Evolutionary conservation across 2,888 invertebrate genomes (phyloP).

Genomic region (Suillia variegata): DNA sequence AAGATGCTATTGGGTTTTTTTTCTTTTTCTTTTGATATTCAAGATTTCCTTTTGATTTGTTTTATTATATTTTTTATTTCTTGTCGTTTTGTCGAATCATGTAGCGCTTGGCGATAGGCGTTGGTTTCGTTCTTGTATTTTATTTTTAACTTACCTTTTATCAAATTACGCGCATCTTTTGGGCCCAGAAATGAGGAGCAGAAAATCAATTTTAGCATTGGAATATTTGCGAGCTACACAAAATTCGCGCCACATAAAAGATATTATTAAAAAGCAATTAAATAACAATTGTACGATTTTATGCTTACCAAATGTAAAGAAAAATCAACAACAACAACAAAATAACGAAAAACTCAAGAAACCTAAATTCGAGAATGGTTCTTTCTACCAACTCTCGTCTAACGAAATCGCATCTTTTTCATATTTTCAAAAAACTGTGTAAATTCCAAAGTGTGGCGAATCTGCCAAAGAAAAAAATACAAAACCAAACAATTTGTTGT

Average conservation of each 20-base stretch:
- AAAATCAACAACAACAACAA: no score
- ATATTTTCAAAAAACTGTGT: constrained; percentile 8
- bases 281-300: constrained; percentile 11
- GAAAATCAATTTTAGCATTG: constrained; percentile 23
- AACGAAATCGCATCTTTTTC: no score
- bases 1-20: background rate
- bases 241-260: constrained; percentile 8
- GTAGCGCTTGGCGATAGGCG: no score
- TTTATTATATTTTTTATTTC: no score
- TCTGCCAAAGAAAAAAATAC: background rate
- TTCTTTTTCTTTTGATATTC: no score
- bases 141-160: background rate
- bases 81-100: no score
- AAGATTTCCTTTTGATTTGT: no score
- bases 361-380: background rate
- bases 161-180: constrained; percentile 11
- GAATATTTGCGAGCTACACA: background rate
- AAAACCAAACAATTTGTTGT: no score
- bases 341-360: background rate
- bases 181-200: constrained; percentile 15
- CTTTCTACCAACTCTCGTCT: no score
- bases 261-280: constrained; percentile 25
- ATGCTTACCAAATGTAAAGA: no score
- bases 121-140: no score
- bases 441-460: background rate